Base-by-base conservation (phyloP, 2,797 vertebrate genomes). In the Anabacerthia variegaticeps region DNA sequence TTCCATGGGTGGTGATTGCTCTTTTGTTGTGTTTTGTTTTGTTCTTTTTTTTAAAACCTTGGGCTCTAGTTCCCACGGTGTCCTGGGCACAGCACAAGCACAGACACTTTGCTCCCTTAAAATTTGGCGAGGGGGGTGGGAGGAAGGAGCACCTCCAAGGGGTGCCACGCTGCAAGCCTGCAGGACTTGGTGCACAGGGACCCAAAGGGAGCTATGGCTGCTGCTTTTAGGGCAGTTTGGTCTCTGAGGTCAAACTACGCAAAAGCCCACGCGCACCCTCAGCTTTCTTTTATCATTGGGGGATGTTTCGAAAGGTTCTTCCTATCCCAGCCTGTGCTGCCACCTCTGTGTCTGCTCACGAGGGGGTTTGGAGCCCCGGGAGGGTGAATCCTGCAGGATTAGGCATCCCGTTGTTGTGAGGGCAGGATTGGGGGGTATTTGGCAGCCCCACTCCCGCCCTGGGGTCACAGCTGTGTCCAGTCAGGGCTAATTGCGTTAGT, bases 51-150 rank as follows among this genome's bases (percentile, higher is more conserved):
- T 6, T 37, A 14, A 63, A 62, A 65, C 12, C 36, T 41, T 1
- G 1, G 72, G 61, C 66, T 73, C 51, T 43, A 6, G n/a, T 56
- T 85, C 44, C 79, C 0, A 0, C 4, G 23, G 46, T 7, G 41
- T 49, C 78, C n/a, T 12, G 78, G 72, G 21, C 77, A 73, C 20
- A 86, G 93, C 85, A 95, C 85, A 90, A 95, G 79, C 89, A 92
- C 66, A 67, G 89, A 86, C 73, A 69, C 62, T 93, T 94, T 48
- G 15, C 39, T 94, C 93, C 67, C 66, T 54, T 66, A 49, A 44
- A 67, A 34, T 74, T 44, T 10, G 7, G 28, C 24, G 5, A 77
- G 44, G 51, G 56, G 8, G 37, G 6, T 1, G 17, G 30, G 44
- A 4, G 6, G 63, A 63, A 43, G 32, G 52, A 90, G 13, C 73